Evolutionary conservation across 1,140 invertebrate species (phyloP), one percentile per base, ranked within the genome.

Genomic region (Leptestheria dahalacensis): DNA sequence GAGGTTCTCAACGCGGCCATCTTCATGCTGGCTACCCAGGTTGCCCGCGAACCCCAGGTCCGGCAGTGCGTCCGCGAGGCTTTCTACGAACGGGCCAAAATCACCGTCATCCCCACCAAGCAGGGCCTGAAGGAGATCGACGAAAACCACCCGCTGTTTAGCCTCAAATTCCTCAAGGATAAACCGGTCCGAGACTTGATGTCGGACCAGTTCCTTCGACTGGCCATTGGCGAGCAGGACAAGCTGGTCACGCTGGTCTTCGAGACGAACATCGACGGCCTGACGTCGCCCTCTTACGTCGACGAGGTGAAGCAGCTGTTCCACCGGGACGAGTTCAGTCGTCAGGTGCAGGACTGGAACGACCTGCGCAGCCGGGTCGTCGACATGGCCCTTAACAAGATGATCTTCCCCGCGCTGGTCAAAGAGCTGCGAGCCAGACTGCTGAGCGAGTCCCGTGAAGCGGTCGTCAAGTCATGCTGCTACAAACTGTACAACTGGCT

Each of bases 271-370:
- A 83, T 91, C 47, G 83, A 86, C 63, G 88, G 87, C 1, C 84
- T 86, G 64, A 86, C 83, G 0, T 76, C 77, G 0, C 75, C 80
- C 1, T 80, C 77, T 24, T 97, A 92, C 68, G 77, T 95, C 12
- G 90, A 95, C 57, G 92, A 98, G 74, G 82, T 91, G 46, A 91
- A 93, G 66, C 84, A 90, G 61, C 73, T 97, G 0, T 97, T 62
- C 48, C 64, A 72, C 25, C 68, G 87, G 77, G 96, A 99, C 75
- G 96, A 97, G 71, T 98, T 95, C 71, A 93, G 88, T 66, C 90
- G 91, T 65, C 85, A 86, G 64, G 94, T 97, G 0, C 86, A 97
- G 68, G 88, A 94, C 61, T 99, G 97, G 97, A 99, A 99, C 71
- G 77, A 83, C 0, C 68, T 97, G 51, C 77, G 96, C 29, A 81